Evolutionary conservation across 2,797 vertebrate genomes (phyloP).

Genomic region (Prunella strophiata): DNA sequence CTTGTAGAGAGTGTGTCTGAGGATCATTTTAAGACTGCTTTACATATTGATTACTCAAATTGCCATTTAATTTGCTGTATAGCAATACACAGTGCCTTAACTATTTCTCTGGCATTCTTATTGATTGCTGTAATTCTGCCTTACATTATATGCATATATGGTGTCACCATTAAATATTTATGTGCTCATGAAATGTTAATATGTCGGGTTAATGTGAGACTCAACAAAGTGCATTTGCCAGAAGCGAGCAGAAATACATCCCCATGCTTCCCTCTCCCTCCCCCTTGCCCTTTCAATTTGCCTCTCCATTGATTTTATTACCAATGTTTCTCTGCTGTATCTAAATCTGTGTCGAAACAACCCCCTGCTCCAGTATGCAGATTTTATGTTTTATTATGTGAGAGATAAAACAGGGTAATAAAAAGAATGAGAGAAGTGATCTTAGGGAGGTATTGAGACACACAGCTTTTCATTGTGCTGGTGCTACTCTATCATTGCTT

Average conservation of each 20-base stretch:
- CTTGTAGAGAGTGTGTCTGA: slow-evolving; percentile 7
- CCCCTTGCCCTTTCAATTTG: neutral
- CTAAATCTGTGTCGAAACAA: slow-evolving; percentile 27
- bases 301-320: slow-evolving; percentile 60
- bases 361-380: neutral
- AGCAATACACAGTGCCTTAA: slow-evolving; percentile 64
- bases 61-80: slow-evolving; percentile 75
- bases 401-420: neutral
- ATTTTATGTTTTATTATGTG: slow-evolving; percentile 43
- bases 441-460: neutral
- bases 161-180: slow-evolving; percentile 75
- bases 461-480: neutral
- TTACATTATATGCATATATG: slow-evolving; percentile 60
- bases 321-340: slow-evolving; percentile 20
- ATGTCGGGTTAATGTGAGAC: slow-evolving; percentile 57
- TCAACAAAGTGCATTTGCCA: slow-evolving; percentile 30
- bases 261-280: neutral
- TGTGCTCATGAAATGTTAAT: slow-evolving; percentile 76
- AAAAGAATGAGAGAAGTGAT: neutral
- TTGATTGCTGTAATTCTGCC: slow-evolving; percentile 71
- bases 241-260: neutral
- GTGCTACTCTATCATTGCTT: neutral
- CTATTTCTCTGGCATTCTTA: slow-evolving; percentile 69
- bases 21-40: slow-evolving; percentile 54
- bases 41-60: slow-evolving; percentile 76